A percentile compares a stretch with the other conserved stretches of the same genome.
Evolutionary conservation across 2,888 invertebrate species (phyloP).

Genomic region (Caenorhabditis sulstoni): DNA sequence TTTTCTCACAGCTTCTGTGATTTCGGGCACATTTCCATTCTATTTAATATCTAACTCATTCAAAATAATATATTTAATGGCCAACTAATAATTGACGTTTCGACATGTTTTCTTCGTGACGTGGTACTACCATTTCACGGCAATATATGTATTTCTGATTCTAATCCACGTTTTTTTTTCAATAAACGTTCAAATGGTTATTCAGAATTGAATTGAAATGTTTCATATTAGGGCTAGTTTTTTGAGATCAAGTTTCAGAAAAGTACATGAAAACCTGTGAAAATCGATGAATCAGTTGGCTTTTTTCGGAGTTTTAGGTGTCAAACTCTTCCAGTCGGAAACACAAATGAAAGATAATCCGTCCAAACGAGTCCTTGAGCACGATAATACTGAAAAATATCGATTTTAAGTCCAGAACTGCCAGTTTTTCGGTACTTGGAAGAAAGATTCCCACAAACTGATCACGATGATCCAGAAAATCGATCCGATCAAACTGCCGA

Average conservation of each 20-base stretch:
- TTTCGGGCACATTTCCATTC: background rate
- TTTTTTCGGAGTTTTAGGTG: background rate
- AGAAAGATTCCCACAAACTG: conserved; percentile 63
- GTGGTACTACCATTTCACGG: no score
- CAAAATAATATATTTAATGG: no score
- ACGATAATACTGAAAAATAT: conserved; percentile 63
- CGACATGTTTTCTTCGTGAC: no score
- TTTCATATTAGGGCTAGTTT: conserved; percentile 7
- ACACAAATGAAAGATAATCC: conserved; percentile 66
- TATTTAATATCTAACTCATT: no score
- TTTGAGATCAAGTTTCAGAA: conserved; percentile 18
- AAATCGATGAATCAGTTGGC: background rate
- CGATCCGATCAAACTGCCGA: conserved; percentile 59
- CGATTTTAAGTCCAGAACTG: background rate
- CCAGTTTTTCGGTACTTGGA: conserved; percentile 53
- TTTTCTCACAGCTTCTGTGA: background rate
- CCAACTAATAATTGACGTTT: no score
- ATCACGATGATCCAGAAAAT: conserved; percentile 60
- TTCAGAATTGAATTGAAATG: conserved; percentile 12
- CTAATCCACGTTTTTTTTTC: no score
- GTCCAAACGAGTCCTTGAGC: conserved; percentile 66
- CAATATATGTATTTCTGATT: conserved; percentile 29
- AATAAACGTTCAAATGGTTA: no score
- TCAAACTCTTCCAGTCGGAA: conserved; percentile 65
- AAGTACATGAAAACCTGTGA: conserved; percentile 21